Percentiles rank a stretch among this genome's conserved stretches.
phyloP scores from a whole-genome alignment of 2,797 vertebrate genomes.

The Merluccius polli region DNA sequence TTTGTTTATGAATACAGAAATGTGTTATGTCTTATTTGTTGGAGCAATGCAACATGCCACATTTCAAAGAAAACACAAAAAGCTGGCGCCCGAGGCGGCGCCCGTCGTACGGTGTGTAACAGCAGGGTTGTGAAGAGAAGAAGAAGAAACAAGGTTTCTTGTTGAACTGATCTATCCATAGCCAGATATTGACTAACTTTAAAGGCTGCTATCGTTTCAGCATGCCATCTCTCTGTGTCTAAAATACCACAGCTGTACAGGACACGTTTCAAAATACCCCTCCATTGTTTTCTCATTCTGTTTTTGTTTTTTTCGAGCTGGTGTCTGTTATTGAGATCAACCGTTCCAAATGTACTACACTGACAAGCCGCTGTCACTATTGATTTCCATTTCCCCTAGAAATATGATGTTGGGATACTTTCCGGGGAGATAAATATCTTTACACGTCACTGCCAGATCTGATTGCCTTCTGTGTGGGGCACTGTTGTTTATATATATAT shows the following conservation, averaged over 20 bases:
- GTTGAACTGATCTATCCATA: too few relatives aligned
- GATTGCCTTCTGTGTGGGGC: slow-evolving; percentile 75
- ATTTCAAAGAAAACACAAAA: slow-evolving; percentile 65
- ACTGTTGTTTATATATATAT: slow-evolving; percentile 51
- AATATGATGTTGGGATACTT: slow-evolving; percentile 79
- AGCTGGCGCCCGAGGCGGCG: slow-evolving; percentile 43
- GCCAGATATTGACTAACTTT: too few relatives aligned
- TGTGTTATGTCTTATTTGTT: slow-evolving; percentile 55
- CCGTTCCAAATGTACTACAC: slow-evolving; percentile 68
- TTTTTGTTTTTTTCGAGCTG: slow-evolving; percentile 51
- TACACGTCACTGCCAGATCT: slow-evolving; percentile 80
- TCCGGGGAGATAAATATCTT: slow-evolving; percentile 79
- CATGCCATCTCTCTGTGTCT: background rate
- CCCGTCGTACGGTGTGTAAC: slow-evolving; percentile 43
- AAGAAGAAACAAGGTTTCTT: background rate
- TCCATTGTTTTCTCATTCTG: slow-evolving; percentile 19
- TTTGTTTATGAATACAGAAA: slow-evolving; percentile 62
- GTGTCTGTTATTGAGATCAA: slow-evolving; percentile 67
- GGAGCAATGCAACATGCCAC: slow-evolving; percentile 48
- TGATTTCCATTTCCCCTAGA: slow-evolving; percentile 75
- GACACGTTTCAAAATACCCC: background rate
- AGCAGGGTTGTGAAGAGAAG: slow-evolving; percentile 1
- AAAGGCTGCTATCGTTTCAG: background rate
- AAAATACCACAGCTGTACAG: background rate
- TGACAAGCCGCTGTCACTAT: slow-evolving; percentile 76